phyloP scores from a whole-genome alignment of 1,140 invertebrate species.

The Ephestia elutella region DNA sequence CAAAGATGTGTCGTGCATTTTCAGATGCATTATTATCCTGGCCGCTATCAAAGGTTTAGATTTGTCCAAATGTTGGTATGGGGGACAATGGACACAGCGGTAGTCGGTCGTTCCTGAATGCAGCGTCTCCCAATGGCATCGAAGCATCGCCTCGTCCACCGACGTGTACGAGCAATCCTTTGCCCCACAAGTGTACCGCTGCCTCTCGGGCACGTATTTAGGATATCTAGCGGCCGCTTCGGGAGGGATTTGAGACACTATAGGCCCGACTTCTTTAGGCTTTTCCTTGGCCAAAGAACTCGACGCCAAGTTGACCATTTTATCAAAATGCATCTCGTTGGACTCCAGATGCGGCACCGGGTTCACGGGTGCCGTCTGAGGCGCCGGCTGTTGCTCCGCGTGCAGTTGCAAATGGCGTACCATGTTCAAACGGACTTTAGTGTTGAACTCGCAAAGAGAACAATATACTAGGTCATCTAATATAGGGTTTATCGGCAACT shows the following conservation, averaged over 20 bases:
- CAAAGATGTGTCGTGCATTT: conserved; percentile 82
- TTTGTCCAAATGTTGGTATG: conserved; percentile 48
- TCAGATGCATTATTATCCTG: conserved; percentile 80
- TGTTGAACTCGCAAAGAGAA: conserved; percentile 79
- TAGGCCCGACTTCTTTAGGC: conserved; percentile 17
- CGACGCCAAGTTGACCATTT: conserved; percentile 86
- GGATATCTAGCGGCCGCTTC: conserved; percentile 65
- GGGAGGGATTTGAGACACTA: conserved; percentile 24
- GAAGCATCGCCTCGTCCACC: conserved; percentile 81
- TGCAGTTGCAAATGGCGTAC: conserved; percentile 82
- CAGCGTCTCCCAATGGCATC: conserved; percentile 81
- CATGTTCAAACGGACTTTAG: conserved; percentile 85
- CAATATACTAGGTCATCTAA: conserved; percentile 78
- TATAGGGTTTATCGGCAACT: conserved; percentile 79
- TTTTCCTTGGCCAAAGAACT: conserved; percentile 76
- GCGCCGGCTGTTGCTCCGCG: conserved; percentile 75
- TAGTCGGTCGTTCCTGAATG: conserved; percentile 78
- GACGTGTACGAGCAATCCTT: conserved; percentile 82
- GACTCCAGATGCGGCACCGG: conserved; percentile 86
- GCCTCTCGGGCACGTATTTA: conserved; percentile 78
- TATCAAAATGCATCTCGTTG: conserved; percentile 87
- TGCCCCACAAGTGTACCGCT: conserved; percentile 82
- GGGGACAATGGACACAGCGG: conserved; percentile 81
- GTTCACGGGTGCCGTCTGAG: conserved; percentile 81
- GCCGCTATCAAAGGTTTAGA: conserved; percentile 62